These are phyloP conservation scores for Coelopa pilipes DNA, from an alignment of 2,888 invertebrate species.

Conservation along the genomic window DNA sequence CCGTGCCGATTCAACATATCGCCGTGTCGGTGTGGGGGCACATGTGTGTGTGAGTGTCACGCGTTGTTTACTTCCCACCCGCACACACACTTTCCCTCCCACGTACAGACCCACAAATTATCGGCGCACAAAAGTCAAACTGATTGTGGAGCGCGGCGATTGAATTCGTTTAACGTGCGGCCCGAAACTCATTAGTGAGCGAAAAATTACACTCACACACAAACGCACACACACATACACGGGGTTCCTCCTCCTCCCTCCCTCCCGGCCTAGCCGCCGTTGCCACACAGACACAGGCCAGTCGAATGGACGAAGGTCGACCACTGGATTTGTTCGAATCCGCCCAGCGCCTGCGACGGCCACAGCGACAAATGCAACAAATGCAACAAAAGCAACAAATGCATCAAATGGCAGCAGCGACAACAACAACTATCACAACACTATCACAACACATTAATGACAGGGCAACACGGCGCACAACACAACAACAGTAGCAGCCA, in stretches of 20 bases:
- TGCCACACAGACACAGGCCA: neutral
- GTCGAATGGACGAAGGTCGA: neutral
- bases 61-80: neutral
- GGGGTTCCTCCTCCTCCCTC: conserved; percentile 3
- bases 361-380: conserved; percentile 1
- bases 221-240: conserved; percentile 8
- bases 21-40: neutral
- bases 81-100: too few species aligned
- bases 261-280: neutral
- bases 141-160: conserved; percentile 16
- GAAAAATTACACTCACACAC: conserved; percentile 14
- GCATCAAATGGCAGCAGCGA: neutral
- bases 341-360: neutral
- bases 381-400: conserved; percentile 11
- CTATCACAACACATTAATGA: neutral
- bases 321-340: conserved; percentile 5
- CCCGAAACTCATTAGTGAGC: conserved; percentile 17
- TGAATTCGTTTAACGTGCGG: conserved; percentile 7
- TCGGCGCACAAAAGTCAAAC: conserved; percentile 17
- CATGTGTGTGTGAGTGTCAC: neutral
- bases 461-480: neutral
- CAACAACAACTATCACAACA: neutral
- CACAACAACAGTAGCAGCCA: neutral
- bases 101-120: neutral
- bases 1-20: neutral